Conservation (phyloP, 2,797 vertebrate genomes). For the Rhinophrynus dorsalis region DNA sequence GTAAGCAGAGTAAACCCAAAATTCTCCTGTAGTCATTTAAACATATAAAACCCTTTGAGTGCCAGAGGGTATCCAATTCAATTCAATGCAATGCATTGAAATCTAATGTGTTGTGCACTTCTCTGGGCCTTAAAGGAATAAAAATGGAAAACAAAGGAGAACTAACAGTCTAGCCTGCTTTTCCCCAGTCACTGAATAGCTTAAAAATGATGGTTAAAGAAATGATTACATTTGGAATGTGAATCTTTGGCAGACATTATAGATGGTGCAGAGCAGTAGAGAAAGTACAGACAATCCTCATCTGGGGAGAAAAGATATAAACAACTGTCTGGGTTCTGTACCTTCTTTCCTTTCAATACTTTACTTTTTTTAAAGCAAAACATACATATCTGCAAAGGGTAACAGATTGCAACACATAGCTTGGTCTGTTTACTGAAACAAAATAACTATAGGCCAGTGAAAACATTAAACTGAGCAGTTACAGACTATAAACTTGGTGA, state of each 20-base stretch:
- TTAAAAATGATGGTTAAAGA: neutral
- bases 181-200: neutral
- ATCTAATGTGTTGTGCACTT: too few relatives aligned
- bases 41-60: too few relatives aligned
- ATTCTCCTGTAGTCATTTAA: too few relatives aligned
- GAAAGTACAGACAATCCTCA: slow-evolving; percentile 5
- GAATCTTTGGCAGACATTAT: neutral
- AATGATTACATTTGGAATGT: neutral
- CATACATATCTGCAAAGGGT: neutral
- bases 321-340: neutral
- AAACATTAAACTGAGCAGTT: neutral
- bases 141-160: too few relatives aligned
- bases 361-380: too few relatives aligned
- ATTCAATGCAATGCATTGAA: too few relatives aligned
- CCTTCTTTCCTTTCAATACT: neutral
- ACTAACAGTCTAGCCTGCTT: too few relatives aligned
- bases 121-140: too few relatives aligned
- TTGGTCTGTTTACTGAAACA: neutral
- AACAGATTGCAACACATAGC: neutral
- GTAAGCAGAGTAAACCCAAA: too few relatives aligned
- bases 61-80: too few relatives aligned
- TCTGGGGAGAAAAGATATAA: slow-evolving; percentile 2
- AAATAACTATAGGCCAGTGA: neutral
- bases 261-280: neutral
- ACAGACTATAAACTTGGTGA: neutral